phyloP scores from a whole-genome alignment of 2,888 invertebrate species.

The Drosophila nr. fundita region DNA sequence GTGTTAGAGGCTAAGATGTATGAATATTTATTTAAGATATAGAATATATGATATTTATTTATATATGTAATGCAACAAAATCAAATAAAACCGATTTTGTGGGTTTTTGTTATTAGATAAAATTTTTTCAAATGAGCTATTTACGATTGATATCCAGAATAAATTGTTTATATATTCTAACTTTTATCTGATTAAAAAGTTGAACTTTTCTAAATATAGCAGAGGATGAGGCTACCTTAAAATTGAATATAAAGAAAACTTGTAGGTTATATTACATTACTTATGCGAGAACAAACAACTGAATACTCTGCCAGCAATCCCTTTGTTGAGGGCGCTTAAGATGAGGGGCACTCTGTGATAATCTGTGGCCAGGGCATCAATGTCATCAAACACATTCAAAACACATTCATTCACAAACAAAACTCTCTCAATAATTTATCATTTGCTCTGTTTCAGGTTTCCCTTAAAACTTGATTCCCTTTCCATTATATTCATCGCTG shows the following conservation, averaged over 20 bases:
- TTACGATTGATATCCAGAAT: not conserved
- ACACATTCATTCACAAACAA: no score
- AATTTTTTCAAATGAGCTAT: not conserved
- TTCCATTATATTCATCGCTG: constrained; percentile 14
- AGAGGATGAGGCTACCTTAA: not conserved
- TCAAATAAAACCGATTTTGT: not conserved
- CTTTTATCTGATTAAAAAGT: not conserved
- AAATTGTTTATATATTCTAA: not conserved
- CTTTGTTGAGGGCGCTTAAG: constrained; percentile 20
- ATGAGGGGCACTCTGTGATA: constrained; percentile 51
- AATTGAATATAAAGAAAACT: not conserved
- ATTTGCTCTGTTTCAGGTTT: constrained; percentile 68
- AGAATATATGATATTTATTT: no score
- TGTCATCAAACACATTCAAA: constrained; percentile 85
- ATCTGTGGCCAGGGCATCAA: constrained; percentile 75
- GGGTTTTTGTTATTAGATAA: not conserved
- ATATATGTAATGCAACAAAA: no score
- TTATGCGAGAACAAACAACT: not conserved
- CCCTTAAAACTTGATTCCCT: constrained; percentile 50
- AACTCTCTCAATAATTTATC: constrained; percentile 83
- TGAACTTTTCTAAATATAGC: not conserved
- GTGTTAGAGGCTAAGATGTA: constrained; percentile 11
- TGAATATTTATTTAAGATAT: not conserved
- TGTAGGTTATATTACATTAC: not conserved
- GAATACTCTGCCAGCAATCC: constrained; percentile 4